A percentile compares a stretch with the other conserved stretches of the same genome.
phyloP scores from a whole-genome alignment of 2,888 invertebrate genomes.

The Copidosoma aretas region DNA sequence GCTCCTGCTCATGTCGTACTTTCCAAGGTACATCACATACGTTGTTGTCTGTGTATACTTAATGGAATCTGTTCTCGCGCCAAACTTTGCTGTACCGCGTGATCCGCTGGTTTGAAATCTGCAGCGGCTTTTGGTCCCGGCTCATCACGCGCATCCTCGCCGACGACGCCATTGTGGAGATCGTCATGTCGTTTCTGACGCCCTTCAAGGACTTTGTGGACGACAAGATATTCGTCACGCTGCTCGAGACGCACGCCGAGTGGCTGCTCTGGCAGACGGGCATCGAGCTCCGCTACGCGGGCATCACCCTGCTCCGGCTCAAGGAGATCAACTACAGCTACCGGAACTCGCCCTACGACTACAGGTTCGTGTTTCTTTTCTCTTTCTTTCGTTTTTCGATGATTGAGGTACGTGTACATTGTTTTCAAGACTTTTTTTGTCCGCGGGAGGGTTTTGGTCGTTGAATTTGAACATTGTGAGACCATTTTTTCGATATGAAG shows the following conservation, averaged over 20 bases:
- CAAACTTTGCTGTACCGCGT: not conserved
- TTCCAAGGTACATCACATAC: slow-evolving; percentile 71
- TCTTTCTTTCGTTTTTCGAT: not conserved
- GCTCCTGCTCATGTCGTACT: slow-evolving; percentile 92
- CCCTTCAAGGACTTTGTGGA: slow-evolving; percentile 75
- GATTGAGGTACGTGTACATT: too few species aligned
- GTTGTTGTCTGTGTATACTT: not conserved
- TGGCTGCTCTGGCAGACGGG: slow-evolving; percentile 97
- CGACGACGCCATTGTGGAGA: slow-evolving; percentile 83
- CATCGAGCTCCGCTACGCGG: slow-evolving; percentile 82
- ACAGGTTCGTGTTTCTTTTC: slow-evolving; percentile 44
- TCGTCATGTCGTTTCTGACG: slow-evolving; percentile 76
- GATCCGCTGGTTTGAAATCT: not conserved
- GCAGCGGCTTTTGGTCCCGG: slow-evolving; percentile 95
- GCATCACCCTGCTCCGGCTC: slow-evolving; percentile 80
- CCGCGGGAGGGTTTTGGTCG: too few species aligned
- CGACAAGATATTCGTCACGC: slow-evolving; percentile 68
- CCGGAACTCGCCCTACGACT: slow-evolving; percentile 66
- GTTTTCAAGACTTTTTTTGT: too few species aligned
- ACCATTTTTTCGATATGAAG: too few species aligned
- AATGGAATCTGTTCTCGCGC: not conserved
- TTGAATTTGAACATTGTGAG: too few species aligned
- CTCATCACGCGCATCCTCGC: slow-evolving; percentile 91
- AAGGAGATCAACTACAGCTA: slow-evolving; percentile 76
- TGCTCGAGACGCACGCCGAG: slow-evolving; percentile 77